phyloP scores from a whole-genome alignment of 2,888 invertebrate genomes.

The Meliscaeva auricollis region DNA sequence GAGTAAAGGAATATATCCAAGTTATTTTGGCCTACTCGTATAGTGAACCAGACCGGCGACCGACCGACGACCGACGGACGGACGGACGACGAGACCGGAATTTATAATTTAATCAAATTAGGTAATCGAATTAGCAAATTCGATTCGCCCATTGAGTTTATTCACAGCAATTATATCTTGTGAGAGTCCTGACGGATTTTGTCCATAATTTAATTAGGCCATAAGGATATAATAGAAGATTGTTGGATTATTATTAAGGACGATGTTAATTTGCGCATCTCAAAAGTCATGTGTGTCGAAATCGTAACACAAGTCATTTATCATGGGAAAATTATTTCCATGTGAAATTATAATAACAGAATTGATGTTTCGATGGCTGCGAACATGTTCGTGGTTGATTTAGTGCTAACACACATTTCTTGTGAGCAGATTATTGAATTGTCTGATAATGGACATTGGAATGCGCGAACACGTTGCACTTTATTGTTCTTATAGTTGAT shows the following conservation, averaged over 20 bases:
- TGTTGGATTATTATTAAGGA: slow-evolving; percentile 45
- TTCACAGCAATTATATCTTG: slow-evolving; percentile 66
- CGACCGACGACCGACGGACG: background rate
- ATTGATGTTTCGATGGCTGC: too few relatives aligned
- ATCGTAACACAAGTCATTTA: background rate
- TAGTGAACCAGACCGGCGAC: background rate
- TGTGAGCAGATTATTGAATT: too few relatives aligned
- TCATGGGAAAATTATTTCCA: slow-evolving; percentile 19
- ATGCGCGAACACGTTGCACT: too few relatives aligned
- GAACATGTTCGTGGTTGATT: too few relatives aligned
- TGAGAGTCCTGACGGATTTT: slow-evolving; percentile 50
- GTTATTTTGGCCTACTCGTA: background rate
- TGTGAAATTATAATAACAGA: background rate
- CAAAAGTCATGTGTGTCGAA: slow-evolving; percentile 29
- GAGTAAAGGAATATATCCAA: slow-evolving; percentile 4
- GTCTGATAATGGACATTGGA: too few relatives aligned
- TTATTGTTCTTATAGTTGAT: too few relatives aligned
- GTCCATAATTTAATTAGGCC: slow-evolving; percentile 62
- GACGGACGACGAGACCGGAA: slow-evolving; percentile 6
- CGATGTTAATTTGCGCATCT: slow-evolving; percentile 52
- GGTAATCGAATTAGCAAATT: slow-evolving; percentile 72
- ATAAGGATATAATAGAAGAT: slow-evolving; percentile 56
- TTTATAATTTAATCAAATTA: slow-evolving; percentile 64
- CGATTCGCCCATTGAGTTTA: slow-evolving; percentile 64
- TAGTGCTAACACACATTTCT: too few relatives aligned